These are phyloP conservation scores for Patella ulyssiponensis DNA, from an alignment of 2,888 invertebrate genomes.

Conservation along the genomic window DNA sequence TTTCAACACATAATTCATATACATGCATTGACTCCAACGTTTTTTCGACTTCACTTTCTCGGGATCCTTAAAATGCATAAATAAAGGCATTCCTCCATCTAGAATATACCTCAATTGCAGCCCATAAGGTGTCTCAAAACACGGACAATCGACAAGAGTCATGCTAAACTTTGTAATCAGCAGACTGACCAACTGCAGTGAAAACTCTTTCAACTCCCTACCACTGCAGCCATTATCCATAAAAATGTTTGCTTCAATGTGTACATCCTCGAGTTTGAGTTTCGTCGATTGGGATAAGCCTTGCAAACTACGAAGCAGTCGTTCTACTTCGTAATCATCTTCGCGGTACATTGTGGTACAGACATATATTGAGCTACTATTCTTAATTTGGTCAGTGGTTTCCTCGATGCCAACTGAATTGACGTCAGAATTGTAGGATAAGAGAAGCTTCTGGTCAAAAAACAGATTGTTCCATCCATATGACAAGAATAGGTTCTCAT, in stretches of 20 bases:
- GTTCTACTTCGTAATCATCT: constrained; percentile 46
- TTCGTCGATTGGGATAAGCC: constrained; percentile 33
- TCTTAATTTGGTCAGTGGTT: not conserved
- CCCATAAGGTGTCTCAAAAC: constrained; percentile 44
- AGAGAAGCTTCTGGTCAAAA: constrained; percentile 40
- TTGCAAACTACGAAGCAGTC: constrained; percentile 40
- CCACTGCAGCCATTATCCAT: constrained; percentile 43
- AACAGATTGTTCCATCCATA: constrained; percentile 43
- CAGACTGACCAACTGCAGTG: constrained; percentile 39
- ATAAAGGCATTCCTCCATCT: constrained; percentile 45
- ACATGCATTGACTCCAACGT: constrained; percentile 49
- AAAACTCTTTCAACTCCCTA: constrained; percentile 40
- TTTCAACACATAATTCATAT: constrained; percentile 53
- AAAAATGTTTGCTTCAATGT: constrained; percentile 43
- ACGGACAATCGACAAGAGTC: constrained; percentile 24
- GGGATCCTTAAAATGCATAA: constrained; percentile 46
- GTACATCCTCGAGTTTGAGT: constrained; percentile 29
- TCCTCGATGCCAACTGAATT: constrained; percentile 10
- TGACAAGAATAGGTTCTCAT: constrained; percentile 39
- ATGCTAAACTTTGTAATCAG: constrained; percentile 36
- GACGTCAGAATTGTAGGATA: constrained; percentile 41
- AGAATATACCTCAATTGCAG: constrained; percentile 41
- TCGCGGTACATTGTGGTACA: constrained; percentile 50
- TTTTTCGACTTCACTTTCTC: constrained; percentile 40
- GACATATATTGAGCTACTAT: constrained; percentile 37